Conservation (phyloP, 2,113 vertebrate genomes). For the Lepisosteus oculatus region DNA sequence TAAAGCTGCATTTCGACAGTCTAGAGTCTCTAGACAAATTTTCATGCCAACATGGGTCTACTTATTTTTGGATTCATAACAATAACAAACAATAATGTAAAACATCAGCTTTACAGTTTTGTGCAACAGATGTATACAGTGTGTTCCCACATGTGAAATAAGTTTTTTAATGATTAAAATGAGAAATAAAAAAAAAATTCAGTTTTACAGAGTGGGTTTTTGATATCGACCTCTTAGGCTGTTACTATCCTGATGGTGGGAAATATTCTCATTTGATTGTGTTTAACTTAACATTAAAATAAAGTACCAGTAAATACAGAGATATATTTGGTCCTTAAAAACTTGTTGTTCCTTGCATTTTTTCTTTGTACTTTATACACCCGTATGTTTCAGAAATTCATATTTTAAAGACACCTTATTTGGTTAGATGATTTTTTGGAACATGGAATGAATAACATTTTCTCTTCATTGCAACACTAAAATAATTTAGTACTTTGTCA, state of each 20-base stretch:
- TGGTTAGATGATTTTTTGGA: conserved; percentile 24
- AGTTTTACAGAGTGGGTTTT: conserved; percentile 37
- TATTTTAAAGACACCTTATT: conserved; percentile 37
- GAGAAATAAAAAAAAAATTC: conserved; percentile 4
- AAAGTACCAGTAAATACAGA: conserved; percentile 25
- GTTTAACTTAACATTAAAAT: conserved; percentile 21
- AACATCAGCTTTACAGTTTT: no score
- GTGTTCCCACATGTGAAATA: no score
- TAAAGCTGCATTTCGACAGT: no score
- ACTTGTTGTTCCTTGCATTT: conserved; percentile 31
- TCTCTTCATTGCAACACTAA: neutral
- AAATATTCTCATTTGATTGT: conserved; percentile 31
- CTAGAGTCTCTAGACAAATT: no score
- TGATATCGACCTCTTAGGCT: conserved; percentile 19
- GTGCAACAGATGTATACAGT: no score
- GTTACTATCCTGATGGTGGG: conserved; percentile 4
- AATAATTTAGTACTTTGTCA: no score
- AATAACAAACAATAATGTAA: no score
- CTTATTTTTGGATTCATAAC: no score
- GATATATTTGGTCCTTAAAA: conserved; percentile 40
- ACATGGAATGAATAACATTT: conserved; percentile 29
- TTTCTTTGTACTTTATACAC: conserved; percentile 16
- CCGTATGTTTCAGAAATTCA: conserved; percentile 25
- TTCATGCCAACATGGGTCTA: no score
- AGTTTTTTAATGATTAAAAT: no score